A percentile compares a stretch with the other conserved stretches of the same genome.
These are phyloP conservation scores for Cydia pomonella DNA, from an alignment of 1,140 invertebrate species.

Conservation along the genomic window DNA sequence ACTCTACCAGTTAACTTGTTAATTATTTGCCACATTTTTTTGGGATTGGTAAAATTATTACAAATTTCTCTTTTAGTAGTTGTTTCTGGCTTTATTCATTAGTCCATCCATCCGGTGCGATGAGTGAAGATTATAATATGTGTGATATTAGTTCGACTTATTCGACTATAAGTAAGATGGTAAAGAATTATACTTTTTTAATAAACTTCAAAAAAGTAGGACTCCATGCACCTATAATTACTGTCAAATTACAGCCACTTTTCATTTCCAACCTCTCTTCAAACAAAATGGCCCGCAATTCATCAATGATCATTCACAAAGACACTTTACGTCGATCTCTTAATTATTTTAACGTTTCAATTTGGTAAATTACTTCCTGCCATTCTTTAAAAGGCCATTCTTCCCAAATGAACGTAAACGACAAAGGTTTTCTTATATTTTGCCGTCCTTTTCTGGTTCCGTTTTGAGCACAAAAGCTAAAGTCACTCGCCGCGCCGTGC, in stretches of 20 bases:
- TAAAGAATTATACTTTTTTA: too few relatives aligned
- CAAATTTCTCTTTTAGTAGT: too few relatives aligned
- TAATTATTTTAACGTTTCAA: conserved; percentile 31
- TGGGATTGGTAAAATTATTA: too few relatives aligned
- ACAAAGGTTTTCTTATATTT: not conserved
- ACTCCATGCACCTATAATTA: too few relatives aligned
- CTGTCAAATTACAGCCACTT: not conserved
- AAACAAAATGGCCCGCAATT: not conserved
- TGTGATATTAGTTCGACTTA: too few relatives aligned
- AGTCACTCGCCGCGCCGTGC: not conserved
- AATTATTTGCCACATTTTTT: too few relatives aligned
- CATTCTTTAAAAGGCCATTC: conserved; percentile 5
- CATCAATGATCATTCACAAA: conserved; percentile 18
- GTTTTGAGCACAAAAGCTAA: not conserved
- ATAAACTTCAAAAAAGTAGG: too few relatives aligned
- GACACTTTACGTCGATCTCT: conserved; percentile 20
- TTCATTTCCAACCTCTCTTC: not conserved
- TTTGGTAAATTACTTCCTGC: conserved; percentile 29
- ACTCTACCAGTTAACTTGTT: too few relatives aligned
- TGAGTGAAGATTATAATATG: too few relatives aligned
- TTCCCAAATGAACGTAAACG: not conserved
- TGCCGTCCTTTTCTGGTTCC: not conserved
- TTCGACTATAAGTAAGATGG: too few relatives aligned
- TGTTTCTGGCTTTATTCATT: too few relatives aligned
- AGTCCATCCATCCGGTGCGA: too few relatives aligned